Evolutionary conservation across 2,113 vertebrate genomes (phyloP), one percentile per base, ranked within the genome.

Genomic region (Ploceus nigricollis): DNA sequence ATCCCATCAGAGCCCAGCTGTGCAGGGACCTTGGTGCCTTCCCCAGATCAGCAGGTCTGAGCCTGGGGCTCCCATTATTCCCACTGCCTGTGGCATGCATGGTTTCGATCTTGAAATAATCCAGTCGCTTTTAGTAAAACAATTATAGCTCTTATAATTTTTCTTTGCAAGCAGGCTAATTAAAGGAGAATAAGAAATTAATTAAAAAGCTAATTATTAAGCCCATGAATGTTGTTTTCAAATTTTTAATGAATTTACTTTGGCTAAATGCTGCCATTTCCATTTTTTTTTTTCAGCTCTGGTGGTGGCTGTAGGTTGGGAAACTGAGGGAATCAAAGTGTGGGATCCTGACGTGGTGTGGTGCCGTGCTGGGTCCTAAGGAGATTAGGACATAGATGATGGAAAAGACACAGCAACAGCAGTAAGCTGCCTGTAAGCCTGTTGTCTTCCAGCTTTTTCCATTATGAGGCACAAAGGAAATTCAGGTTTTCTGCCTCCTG

Each of bases 361-460:
- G 54, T 85, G 72, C 71, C 2, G 20, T n/a, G 58, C 84, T 64
- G 82, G 48, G 72, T 68, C 63, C 76, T 90, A 69, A 96, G 71
- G 81, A 89, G 96, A 83, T 97, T 96, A 97, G 50, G 85, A 72
- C 87, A 88, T 12, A 42, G 37, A 72, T 87, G 87, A 95, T 61
- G 10, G 80, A 47, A 84, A 82, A 95, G 94, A 89, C 91, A 80
- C 68, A 87, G 89, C 57, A 91, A 63, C 83, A 83, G 81, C 87
- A 31, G 79, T 97, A 97, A 97, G 90, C 97, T 94, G 87, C 20
- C 92, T 86, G 65, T 97, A 97, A 97, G 93, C 97, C 94, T 95
- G 94, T 97, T 97, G 95, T 97, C 87, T 96, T 89, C 94, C 80
- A 93, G 84, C 71, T 96, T 96, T 95, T 93, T 66, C 91, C 87